Percentiles rank a stretch among this genome's conserved stretches.
phyloP scores from a whole-genome alignment of 2,888 invertebrate genomes.

The Augiades crinisus region DNA sequence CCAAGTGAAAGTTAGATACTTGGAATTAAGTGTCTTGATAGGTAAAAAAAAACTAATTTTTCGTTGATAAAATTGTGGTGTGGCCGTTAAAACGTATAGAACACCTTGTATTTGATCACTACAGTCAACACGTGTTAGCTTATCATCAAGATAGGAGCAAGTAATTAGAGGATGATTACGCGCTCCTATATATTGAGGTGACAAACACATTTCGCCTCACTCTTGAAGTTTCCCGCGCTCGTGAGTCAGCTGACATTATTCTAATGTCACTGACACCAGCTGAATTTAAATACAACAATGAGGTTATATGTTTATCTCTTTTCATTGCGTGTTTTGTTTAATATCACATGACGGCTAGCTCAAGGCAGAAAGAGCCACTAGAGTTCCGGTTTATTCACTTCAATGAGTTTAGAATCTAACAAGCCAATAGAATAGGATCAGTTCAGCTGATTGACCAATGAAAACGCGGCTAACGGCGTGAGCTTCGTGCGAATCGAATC shows the following conservation, averaged over 20 bases:
- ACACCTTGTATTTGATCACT: conserved; percentile 5
- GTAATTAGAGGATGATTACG: conserved; percentile 6
- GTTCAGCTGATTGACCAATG: conserved; percentile 32
- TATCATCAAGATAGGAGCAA: neutral
- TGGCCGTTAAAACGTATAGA: too few relatives aligned
- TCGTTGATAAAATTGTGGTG: too few relatives aligned
- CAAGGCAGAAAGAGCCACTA: conserved; percentile 34
- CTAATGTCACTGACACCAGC: conserved; percentile 36
- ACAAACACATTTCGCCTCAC: neutral
- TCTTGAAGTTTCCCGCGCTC: conserved; percentile 6
- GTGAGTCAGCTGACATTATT: conserved; percentile 43
- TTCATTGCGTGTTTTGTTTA: conserved; percentile 42
- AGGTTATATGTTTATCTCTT: conserved; percentile 38
- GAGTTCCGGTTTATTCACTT: conserved; percentile 25
- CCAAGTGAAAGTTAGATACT: too few relatives aligned
- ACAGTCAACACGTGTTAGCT: neutral
- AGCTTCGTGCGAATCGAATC: conserved; percentile 51
- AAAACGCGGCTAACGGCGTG: conserved; percentile 39
- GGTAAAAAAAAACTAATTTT: too few relatives aligned
- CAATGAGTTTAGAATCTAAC: neutral
- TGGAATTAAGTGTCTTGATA: too few relatives aligned
- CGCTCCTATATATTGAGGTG: conserved; percentile 1
- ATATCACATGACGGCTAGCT: conserved; percentile 41
- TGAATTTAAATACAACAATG: conserved; percentile 28
- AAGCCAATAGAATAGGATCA: conserved; percentile 44